These are phyloP conservation scores for Nymphicus hollandicus DNA, from an alignment of 2,113 vertebrate genomes.

Conservation along the genomic window DNA sequence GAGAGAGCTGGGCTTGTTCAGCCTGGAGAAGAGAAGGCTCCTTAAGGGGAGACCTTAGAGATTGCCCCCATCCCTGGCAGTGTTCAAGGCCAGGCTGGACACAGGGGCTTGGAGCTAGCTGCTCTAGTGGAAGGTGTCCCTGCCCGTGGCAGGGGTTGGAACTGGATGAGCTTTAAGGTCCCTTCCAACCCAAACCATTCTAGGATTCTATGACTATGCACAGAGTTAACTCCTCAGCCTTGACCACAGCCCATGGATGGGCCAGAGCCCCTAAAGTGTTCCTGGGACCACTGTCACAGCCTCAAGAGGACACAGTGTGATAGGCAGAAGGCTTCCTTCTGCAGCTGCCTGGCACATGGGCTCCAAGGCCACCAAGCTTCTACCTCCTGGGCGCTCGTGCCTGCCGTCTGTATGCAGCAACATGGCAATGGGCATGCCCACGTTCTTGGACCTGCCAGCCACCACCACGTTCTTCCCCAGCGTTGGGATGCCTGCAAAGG, in stretches of 20 bases:
- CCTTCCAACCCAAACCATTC: neutral
- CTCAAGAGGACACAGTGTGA: fast-evolving
- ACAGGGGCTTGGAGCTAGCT: neutral
- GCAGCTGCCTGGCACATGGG: fast-evolving
- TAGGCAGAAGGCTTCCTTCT: neutral
- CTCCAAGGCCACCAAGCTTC: neutral
- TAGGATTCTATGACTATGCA: fast-evolving
- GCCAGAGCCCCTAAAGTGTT: fast-evolving
- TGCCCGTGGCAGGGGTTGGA: neutral
- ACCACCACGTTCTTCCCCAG: conserved; percentile 95
- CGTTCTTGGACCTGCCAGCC: conserved; percentile 94
- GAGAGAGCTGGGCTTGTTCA: neutral
- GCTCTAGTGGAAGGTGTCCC: neutral
- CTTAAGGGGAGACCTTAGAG: neutral
- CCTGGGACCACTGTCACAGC: neutral
- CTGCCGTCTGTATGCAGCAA: conserved; percentile 91
- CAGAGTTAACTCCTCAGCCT: neutral
- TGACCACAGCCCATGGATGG: neutral
- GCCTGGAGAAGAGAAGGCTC: neutral
- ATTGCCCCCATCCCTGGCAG: neutral
- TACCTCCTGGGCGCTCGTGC: conserved; percentile 93
- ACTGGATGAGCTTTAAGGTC: too few species aligned
- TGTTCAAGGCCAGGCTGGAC: neutral
- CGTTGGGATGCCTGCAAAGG: conserved; percentile 86
- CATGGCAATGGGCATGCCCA: conserved; percentile 98